Evolutionary conservation across 2,797 vertebrate genomes (phyloP).

Genomic region (Champsocephalus gunnari): DNA sequence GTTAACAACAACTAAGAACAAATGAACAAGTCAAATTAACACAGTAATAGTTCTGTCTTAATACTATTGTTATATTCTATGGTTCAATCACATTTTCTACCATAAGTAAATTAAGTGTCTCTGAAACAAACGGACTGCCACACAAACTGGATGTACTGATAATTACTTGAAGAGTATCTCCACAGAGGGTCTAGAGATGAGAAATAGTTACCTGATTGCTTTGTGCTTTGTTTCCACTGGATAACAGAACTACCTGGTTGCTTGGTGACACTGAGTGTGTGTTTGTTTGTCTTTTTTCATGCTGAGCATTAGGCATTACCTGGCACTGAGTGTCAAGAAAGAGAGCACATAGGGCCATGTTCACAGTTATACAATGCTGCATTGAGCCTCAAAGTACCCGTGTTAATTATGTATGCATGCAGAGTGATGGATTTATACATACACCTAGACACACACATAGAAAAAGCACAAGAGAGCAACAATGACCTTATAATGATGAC

Average conservation of each 20-base stretch:
- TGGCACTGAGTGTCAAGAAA: constrained; percentile 35
- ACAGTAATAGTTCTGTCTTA: too few relatives aligned
- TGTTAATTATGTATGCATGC: constrained; percentile 10
- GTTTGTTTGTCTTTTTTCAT: constrained; percentile 60
- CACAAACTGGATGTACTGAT: background rate
- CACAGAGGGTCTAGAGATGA: constrained; percentile 11
- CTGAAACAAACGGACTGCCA: too few relatives aligned
- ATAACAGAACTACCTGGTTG: constrained; percentile 64
- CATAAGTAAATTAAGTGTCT: too few relatives aligned
- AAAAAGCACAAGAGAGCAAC: background rate
- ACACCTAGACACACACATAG: constrained; percentile 8
- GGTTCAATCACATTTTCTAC: too few relatives aligned
- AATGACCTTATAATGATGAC: background rate
- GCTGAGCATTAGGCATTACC: constrained; percentile 68
- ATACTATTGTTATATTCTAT: too few relatives aligned
- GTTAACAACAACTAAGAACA: too few relatives aligned
- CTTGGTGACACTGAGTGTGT: constrained; percentile 54
- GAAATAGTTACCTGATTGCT: constrained; percentile 32
- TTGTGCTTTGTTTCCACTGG: constrained; percentile 44
- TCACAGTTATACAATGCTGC: constrained; percentile 22
- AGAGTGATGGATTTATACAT: constrained; percentile 31
- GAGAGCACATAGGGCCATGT: constrained; percentile 34
- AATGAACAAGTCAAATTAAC: too few relatives aligned
- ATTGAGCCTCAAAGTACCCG: constrained; percentile 1
- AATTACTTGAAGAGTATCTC: background rate